Base-by-base conservation (phyloP, 1,140 invertebrate species). In the Psilanteris sp. region DNA sequence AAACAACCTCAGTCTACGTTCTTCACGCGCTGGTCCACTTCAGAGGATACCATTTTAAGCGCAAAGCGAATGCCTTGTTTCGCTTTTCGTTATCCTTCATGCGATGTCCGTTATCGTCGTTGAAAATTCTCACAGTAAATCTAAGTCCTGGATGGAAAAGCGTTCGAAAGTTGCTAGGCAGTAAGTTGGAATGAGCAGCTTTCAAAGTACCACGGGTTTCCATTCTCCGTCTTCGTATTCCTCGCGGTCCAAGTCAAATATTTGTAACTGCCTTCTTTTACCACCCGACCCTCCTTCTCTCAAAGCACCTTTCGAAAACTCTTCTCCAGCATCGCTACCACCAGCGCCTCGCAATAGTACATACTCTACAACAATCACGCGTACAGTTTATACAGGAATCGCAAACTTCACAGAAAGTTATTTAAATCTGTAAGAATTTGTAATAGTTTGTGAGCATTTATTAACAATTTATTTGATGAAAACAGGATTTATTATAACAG, bases 191-290 rank as follows among this genome's bases (percentile, higher is more conserved):
- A 77, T 44, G 67, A 72, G 66, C 67, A 62, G 54, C 67, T 71
- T 62, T 50, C 43, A 66, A 37, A 61, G 36, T 39, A 52, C 9
- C 48, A 22, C 3, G 31, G 26, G 41, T 32, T 77, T 39, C 43
- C 46, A 46, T 71, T 62, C 37, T 68, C 46, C 32, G 20, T 43
- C 68, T 64, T 66, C 34, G 13, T 36, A 26, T 16, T 59, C 8
- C 41, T 66, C 26, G 50, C 11, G 59, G 62, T 71, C 44, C 36
- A 79, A 79, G 62, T 77, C 70, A 79, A 77, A 79, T 74, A 77
- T 79, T 79, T 79, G 66, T 61, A 62, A 61, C 34, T 55, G 59
- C 15, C 26, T 67, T 67, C 54, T 66, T 61, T 29, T 48, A 39
- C 31, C 61, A 64, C 27, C 14, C 8, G 43, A 44, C 54, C 3